Conservation (phyloP, 2,113 vertebrate genomes). For the Petrocephalus microphthalmus region DNA sequence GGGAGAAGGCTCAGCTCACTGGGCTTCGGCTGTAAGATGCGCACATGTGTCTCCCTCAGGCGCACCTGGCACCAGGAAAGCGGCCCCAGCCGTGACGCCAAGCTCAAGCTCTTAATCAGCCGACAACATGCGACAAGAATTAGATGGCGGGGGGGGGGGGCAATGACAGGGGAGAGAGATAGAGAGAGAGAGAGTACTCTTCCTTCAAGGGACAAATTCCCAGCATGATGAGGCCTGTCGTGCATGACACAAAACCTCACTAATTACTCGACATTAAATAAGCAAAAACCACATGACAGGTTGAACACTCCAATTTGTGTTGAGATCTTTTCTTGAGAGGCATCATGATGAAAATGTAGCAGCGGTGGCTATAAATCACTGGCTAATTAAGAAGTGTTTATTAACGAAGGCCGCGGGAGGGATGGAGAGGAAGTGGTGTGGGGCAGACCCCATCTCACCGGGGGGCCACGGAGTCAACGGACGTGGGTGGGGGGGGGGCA, state of each 20-base stretch:
- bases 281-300: conserved; percentile 23
- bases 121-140: not conserved
- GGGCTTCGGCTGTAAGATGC: not conserved
- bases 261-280: conserved; percentile 25
- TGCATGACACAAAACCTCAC: not conserved
- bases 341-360: conserved; percentile 19
- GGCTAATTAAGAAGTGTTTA: conserved; percentile 19
- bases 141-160: not conserved
- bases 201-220: conserved; percentile 10
- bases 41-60: not conserved
- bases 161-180: not conserved
- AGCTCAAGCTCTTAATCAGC: not conserved
- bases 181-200: not conserved
- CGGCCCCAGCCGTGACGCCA: not conserved
- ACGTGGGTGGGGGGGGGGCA: not conserved
- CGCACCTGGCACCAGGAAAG: not conserved
- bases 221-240: conserved; percentile 18
- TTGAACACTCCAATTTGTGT: conserved; percentile 28
- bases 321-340: conserved; percentile 1
- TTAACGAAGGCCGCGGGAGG: conserved; percentile 8
- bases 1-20: not conserved
- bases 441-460: too few species aligned
- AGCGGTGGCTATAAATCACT: conserved; percentile 13
- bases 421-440: not conserved
- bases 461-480: not conserved